Conservation (phyloP, 2,888 invertebrate species). For the Agrilus cyanescens region DNA sequence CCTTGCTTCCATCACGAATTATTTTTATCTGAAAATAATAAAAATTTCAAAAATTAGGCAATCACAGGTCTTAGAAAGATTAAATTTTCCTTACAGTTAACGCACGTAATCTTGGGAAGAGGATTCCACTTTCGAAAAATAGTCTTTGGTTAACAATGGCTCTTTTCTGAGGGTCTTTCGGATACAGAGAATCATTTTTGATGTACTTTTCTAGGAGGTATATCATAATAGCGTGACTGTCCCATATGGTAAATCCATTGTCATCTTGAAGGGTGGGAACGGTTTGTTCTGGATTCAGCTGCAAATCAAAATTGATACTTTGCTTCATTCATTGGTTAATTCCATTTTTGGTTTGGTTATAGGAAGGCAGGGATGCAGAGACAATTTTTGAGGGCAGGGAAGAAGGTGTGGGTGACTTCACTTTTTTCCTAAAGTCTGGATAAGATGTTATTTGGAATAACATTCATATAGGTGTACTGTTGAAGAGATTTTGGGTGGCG, state of each 20-base stretch:
- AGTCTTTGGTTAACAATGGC: conserved; percentile 42
- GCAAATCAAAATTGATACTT: conserved; percentile 1
- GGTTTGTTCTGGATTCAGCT: conserved; percentile 43
- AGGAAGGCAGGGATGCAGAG: too few relatives aligned
- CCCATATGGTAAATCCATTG: conserved; percentile 39
- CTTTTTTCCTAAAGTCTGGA: too few relatives aligned
- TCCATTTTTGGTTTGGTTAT: too few relatives aligned
- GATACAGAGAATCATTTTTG: conserved; percentile 39
- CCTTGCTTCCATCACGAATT: conserved; percentile 19
- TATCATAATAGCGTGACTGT: conserved; percentile 40
- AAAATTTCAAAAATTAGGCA: too few relatives aligned
- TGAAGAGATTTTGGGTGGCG: too few relatives aligned
- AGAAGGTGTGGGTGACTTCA: too few relatives aligned
- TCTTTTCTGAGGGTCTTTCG: conserved; percentile 38
- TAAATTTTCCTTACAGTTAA: conserved; percentile 38
- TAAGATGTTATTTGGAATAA: too few relatives aligned
- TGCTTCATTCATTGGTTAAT: too few relatives aligned
- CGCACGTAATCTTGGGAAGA: conserved; percentile 36
- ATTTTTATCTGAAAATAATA: too few relatives aligned
- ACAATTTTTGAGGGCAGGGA: too few relatives aligned
- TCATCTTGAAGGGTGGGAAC: conserved; percentile 46
- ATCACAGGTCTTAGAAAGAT: too few relatives aligned
- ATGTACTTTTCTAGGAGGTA: conserved; percentile 27
- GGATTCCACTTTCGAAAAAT: conserved; percentile 40
- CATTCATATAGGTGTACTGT: too few relatives aligned